A percentile compares a stretch with the other conserved stretches of the same genome.
phyloP scores from a whole-genome alignment of 2,797 vertebrate species.

The Okamejei kenojei region DNA sequence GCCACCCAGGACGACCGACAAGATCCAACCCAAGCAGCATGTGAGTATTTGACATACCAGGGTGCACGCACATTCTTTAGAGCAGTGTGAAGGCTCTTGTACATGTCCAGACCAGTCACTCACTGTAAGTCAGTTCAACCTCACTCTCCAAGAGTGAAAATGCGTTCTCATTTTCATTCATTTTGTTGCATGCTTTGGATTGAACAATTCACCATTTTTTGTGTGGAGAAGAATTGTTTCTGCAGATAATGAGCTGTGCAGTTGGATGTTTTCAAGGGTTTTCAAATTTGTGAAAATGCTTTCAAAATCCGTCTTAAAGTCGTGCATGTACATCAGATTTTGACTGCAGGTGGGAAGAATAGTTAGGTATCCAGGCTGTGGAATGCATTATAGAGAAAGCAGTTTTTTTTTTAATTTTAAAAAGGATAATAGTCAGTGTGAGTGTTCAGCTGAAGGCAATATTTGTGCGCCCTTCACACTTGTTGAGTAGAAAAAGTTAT shows the following conservation, averaged over 20 bases:
- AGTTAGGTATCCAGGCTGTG: neutral
- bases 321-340: neutral
- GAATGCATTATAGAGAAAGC: neutral
- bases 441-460: neutral
- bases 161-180: constrained; percentile 22
- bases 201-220: constrained; percentile 15
- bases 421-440: neutral
- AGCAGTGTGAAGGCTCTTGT: neutral
- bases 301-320: neutral
- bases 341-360: neutral
- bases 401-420: too few relatives aligned
- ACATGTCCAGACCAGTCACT: constrained; percentile 16
- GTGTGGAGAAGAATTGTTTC: neutral
- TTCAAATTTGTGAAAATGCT: neutral
- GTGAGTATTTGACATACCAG: constrained; percentile 33
- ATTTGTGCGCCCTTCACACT: neutral
- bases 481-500: neutral
- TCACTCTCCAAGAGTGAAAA: neutral
- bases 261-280: neutral
- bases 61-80: neutral
- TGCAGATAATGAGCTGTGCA: neutral
- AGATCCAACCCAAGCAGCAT: constrained; percentile 34
- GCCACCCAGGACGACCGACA: constrained; percentile 31
- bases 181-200: neutral
- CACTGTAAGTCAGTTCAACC: constrained; percentile 9